Evolutionary conservation across 2,797 vertebrate genomes (phyloP).

Genomic region (Mormyrus proboscirostris): DNA sequence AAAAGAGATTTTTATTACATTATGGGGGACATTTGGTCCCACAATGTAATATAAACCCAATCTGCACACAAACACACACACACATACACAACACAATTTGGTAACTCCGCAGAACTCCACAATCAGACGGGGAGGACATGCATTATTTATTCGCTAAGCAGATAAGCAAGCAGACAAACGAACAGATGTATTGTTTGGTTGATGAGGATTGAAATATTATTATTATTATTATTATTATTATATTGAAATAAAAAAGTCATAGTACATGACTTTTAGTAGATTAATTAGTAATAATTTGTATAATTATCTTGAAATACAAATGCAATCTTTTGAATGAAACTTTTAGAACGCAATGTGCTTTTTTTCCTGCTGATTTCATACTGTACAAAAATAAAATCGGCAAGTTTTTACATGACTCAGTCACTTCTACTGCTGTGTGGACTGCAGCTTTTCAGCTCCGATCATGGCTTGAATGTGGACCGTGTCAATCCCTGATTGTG

Average conservation of each 20-base stretch:
- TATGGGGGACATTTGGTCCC: no score
- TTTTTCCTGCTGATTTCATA: not conserved
- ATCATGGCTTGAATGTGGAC: not conserved
- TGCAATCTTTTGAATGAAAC: not conserved
- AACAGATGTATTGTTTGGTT: not conserved
- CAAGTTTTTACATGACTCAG: constrained; percentile 3
- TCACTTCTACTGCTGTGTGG: not conserved
- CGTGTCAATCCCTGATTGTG: not conserved
- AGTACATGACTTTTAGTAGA: not conserved
- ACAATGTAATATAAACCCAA: no score
- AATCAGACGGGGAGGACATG: not conserved
- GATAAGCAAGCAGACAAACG: not conserved
- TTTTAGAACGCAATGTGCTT: not conserved
- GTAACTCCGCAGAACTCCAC: not conserved
- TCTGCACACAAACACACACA: no score
- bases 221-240: no score
- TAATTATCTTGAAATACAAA: not conserved
- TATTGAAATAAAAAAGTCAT: no score
- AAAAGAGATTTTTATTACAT: no score
- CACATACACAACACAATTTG: not conserved
- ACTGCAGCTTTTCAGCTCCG: not conserved
- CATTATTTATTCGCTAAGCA: not conserved
- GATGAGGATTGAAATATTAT: not conserved
- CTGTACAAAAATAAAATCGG: not conserved
- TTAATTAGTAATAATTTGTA: not conserved